Base-by-base conservation (phyloP, 2,797 vertebrate species). In the Odontamblyopus lacepedii region DNA sequence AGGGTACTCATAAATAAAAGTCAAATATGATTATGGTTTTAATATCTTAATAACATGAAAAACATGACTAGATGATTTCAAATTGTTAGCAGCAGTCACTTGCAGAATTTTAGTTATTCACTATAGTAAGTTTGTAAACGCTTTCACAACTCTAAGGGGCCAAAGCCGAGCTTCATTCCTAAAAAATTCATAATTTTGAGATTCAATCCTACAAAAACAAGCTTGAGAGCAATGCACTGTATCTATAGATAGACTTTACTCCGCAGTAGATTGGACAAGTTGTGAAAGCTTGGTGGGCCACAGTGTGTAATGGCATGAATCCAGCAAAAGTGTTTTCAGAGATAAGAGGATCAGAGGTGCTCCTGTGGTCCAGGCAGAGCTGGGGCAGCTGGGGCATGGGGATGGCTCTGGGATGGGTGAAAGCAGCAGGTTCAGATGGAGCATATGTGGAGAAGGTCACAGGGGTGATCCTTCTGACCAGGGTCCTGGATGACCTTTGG, bases 361-460 rank as follows among this genome's bases (percentile, higher is more conserved):
- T 53, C 50, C 50, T 55, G 29, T 67, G 65, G 65, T 30, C 18
- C 6, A 51, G 50, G 29, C 48, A 15, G 44, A 26, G 63, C 50
- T 1, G 53, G 50, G 50, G 29, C 16, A 27, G 13, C 57, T n/a
- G 32, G 61, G 61, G 12, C 9, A 15, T 35, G 61, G 32, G 32
- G 6, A 35, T 63, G 29, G 61, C 19, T 53, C 29, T 16, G 27
- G 26, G 11, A 30, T 30, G 5, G 16, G 44, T 53, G 23, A 18
- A 23, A 48, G 44, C 63, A 65, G 65, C 29, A 18, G 27, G 50
- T 30, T 51, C 27, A 53, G 65, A 55, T 53, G 27, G 65, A 67
- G 48, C 65, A 67, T 67, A 67, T 67, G 65, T 67, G 27, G 65
- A 67, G 65, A 50, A 67, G 65, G 65, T 67, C 65, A 55, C 27